Evolutionary conservation across 2,888 invertebrate genomes (phyloP), one percentile per base, ranked within the genome.

Genomic region (Lasioglossum vierecki): DNA sequence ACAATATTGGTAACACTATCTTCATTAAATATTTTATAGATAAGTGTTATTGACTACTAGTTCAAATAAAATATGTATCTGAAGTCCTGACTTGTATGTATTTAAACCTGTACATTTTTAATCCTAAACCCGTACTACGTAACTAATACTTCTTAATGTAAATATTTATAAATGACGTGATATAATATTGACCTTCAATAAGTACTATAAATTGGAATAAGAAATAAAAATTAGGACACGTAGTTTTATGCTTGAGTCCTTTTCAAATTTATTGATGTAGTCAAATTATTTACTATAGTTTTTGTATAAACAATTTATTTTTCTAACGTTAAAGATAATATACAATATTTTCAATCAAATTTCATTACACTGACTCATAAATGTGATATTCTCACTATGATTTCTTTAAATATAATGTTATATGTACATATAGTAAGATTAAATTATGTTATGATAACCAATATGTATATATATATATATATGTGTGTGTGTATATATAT

Each of bases 281-380:
- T 39, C 80, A 77, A 81, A 71, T 72, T 74, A 80, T 49, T 53
- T 70, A 72, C 72, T 71, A 63, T 74, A 63, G 66, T 66, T 77
- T 80, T 85, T 75, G 81, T 85, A 76, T 72, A 81, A 81, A 85
- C 72, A 78, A 78, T 76, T 72, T 76, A 76, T 78, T 81, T 63
- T 44, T 81, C 78, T 78, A 72, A 66, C 15, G 76, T 78, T 82
- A 81, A 44, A 57, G 81, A 76, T 78, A 81, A 79, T 85, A 81
- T 86, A 85, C 85, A 86, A 85, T 77, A 81, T 57, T 81, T 86
- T 86, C 85, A 79, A 76, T 82, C 70, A 82, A 81, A 85, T 74
- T 85, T 80, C 44, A 60, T 76, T 85, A 79, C 83, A 76, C 35
- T 79, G 68, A 66, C n/a, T 83, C 84, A 49, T 79, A 83, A 75